Evolutionary conservation across 1,140 invertebrate species (phyloP).

Genomic region (Aleiodes sp.): DNA sequence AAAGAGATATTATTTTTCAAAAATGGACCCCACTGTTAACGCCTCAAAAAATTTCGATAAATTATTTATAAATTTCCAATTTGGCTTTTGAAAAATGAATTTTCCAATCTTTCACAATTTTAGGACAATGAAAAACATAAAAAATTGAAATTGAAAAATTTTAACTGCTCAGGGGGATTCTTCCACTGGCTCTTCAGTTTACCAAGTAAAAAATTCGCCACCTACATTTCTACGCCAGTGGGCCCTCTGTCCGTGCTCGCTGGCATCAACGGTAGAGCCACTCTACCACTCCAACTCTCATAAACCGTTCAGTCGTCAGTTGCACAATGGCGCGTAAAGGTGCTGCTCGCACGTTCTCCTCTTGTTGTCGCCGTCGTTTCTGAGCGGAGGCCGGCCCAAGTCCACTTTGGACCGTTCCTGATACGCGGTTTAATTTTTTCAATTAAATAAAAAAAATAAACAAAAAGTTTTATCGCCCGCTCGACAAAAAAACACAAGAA

Average conservation of each 20-base stretch:
- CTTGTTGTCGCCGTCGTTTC: slow-evolving; percentile 58
- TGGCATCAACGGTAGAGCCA: background rate
- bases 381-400: slow-evolving; percentile 63
- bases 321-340: slow-evolving; percentile 61
- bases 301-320: slow-evolving; percentile 53
- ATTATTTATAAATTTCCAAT: too few species aligned
- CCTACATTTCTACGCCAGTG: background rate
- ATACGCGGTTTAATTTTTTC: slow-evolving; percentile 34
- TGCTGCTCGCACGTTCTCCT: slow-evolving; percentile 36
- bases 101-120: too few species aligned
- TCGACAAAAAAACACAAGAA: background rate
- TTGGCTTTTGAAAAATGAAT: too few species aligned
- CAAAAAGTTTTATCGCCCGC: background rate
- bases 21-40: too few species aligned
- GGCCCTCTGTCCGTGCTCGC: background rate
- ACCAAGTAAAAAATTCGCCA: too few species aligned
- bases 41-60: too few species aligned
- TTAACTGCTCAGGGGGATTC: too few species aligned
- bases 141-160: too few species aligned
- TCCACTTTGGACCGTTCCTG: slow-evolving; percentile 58
- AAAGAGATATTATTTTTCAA: too few species aligned
- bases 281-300: background rate
- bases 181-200: too few species aligned
- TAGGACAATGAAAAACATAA: too few species aligned
- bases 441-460: background rate